Conservation (phyloP, 2,888 invertebrate species). For the Caenorhabditis drosophilae region DNA sequence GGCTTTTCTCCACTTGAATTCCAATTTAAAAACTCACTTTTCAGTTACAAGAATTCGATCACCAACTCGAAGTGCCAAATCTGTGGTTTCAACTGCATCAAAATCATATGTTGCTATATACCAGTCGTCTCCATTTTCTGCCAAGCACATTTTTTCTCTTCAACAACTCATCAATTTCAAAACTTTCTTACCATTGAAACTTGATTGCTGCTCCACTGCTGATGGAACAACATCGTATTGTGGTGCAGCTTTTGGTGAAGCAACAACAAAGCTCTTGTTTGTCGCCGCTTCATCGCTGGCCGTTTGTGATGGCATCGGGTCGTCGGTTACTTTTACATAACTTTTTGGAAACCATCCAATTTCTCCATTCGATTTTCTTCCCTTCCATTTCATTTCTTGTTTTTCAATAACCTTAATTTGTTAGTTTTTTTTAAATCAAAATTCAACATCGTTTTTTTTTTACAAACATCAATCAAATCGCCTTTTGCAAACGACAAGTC, state of each 20-base stretch:
- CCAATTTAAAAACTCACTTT: too few species aligned
- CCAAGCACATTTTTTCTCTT: neutral
- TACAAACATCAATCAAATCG: constrained; percentile 72
- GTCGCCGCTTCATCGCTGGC: neutral
- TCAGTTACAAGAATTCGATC: constrained; percentile 48
- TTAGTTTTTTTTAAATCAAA: neutral
- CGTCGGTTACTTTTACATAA: constrained; percentile 58
- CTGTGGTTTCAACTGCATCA: constrained; percentile 85
- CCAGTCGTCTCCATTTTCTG: constrained; percentile 43
- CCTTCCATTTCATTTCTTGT: constrained; percentile 77
- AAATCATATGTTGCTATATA: constrained; percentile 90
- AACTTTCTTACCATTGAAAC: neutral
- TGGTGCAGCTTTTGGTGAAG: neutral
- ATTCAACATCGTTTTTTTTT: neutral
- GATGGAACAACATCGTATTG: constrained; percentile 31
- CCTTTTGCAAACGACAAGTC: constrained; percentile 76
- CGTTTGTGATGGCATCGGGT: neutral
- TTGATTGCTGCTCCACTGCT: too few species aligned
- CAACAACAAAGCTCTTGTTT: neutral
- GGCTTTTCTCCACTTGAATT: too few species aligned
- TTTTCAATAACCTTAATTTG: constrained; percentile 73
- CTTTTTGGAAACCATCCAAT: constrained; percentile 70
- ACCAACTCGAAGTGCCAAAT: constrained; percentile 74
- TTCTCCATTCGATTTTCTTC: constrained; percentile 71
- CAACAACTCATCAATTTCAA: too few species aligned